A percentile compares a stretch with the other conserved stretches of the same genome.
These are phyloP conservation scores for Trididemnum miniatum DNA, from an alignment of 23 tunicate genomes.

Conservation along the genomic window DNA sequence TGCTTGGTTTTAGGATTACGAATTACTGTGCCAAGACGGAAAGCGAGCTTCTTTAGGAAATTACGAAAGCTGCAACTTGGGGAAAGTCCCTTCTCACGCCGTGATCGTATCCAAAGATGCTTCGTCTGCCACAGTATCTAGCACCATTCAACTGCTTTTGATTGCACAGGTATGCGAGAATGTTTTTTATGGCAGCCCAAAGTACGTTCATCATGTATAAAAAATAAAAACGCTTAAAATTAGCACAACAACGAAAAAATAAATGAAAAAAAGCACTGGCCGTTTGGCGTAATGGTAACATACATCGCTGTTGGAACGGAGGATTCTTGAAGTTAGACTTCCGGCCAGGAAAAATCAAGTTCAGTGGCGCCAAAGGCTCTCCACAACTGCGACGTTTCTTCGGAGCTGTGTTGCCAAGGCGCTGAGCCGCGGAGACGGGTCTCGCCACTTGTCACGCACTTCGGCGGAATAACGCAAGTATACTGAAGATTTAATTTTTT, in stretches of 20 bases:
- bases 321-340: background rate
- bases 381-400: background rate
- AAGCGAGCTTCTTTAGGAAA: conserved; percentile 38
- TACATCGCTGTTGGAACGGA: background rate
- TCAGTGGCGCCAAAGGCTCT: background rate
- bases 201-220: too few relatives aligned
- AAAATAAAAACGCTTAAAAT: too few relatives aligned
- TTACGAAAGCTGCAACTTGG: conserved; percentile 44
- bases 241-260: too few relatives aligned
- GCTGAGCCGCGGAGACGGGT: background rate
- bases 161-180: conserved; percentile 44
- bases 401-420: background rate
- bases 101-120: conserved; percentile 46
- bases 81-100: conserved; percentile 63
- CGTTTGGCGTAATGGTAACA: background rate
- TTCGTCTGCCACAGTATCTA: background rate
- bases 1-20: conserved; percentile 58
- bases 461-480: background rate
- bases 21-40: conserved; percentile 51
- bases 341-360: background rate
- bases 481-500: too few relatives aligned
- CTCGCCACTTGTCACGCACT: background rate
- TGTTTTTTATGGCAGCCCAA: too few relatives aligned
- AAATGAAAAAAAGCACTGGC: too few relatives aligned
- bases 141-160: conserved; percentile 16